Evolutionary conservation across 2,797 vertebrate species (phyloP).

Genomic region (Macropodus opercularis): DNA sequence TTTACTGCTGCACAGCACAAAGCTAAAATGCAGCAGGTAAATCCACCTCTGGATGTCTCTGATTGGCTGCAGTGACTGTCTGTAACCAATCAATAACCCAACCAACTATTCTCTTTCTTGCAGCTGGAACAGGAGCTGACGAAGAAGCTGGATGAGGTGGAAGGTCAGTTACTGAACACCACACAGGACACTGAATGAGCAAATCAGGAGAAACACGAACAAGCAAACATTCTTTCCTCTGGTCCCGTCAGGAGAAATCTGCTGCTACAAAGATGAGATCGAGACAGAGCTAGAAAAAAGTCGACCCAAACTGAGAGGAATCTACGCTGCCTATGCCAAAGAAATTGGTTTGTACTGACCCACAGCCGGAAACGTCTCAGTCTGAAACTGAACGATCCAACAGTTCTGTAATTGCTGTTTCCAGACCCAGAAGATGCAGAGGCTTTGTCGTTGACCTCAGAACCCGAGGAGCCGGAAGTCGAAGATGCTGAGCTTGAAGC

Average conservation of each 20-base stretch:
- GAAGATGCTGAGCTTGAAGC: slow-evolving; percentile 90
- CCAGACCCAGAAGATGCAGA: slow-evolving; percentile 81
- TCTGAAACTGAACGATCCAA: background rate
- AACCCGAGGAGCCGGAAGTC: slow-evolving; percentile 78
- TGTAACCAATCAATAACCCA: background rate
- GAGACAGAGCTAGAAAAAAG: slow-evolving; percentile 94
- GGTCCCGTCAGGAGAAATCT: slow-evolving; percentile 88
- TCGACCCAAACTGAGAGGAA: slow-evolving; percentile 88
- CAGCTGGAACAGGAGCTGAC: slow-evolving; percentile 93
- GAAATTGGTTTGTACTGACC: slow-evolving; percentile 63
- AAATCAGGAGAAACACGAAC: too few species aligned
- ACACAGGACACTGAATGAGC: background rate
- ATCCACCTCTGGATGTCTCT: background rate
- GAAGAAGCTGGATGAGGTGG: slow-evolving; percentile 92
- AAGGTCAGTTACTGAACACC: slow-evolving; percentile 81
- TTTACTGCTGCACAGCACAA: slow-evolving; percentile 92
- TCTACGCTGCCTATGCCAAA: slow-evolving; percentile 87
- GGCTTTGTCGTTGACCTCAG: slow-evolving; percentile 70
- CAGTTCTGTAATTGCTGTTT: background rate
- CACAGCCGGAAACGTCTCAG: background rate
- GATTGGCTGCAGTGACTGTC: slow-evolving; percentile 42
- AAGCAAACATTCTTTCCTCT: background rate
- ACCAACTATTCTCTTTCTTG: slow-evolving; percentile 26
- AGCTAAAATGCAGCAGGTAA: slow-evolving; percentile 91
- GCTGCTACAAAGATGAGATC: slow-evolving; percentile 92